Conservation (phyloP, 2,888 invertebrate species). For the Carcina quercana region DNA sequence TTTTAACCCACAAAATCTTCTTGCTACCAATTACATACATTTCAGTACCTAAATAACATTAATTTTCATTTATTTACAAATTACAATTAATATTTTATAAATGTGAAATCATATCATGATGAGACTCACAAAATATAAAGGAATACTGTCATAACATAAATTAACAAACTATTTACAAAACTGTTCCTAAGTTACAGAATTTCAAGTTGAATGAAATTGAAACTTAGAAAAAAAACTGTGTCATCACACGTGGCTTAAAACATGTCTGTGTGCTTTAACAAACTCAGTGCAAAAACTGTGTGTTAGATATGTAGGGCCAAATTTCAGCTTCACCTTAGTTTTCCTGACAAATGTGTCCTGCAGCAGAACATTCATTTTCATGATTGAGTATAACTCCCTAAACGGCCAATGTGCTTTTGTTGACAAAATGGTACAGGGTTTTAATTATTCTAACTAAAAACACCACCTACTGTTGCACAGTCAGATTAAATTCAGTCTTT, state of each 20-base stretch:
- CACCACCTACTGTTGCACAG: too few relatives aligned
- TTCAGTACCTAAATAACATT: too few relatives aligned
- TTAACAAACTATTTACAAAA: slow-evolving; percentile 51
- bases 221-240: slow-evolving; percentile 31
- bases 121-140: slow-evolving; percentile 20
- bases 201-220: slow-evolving; percentile 32
- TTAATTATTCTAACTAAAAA: background rate
- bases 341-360: too few relatives aligned
- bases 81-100: background rate
- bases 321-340: too few relatives aligned
- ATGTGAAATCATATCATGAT: background rate
- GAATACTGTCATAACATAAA: slow-evolving; percentile 64
- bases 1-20: too few relatives aligned
- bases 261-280: slow-evolving; percentile 11
- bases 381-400: too few relatives aligned
- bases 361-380: too few relatives aligned
- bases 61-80: slow-evolving; percentile 18
- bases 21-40: too few relatives aligned
- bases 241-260: slow-evolving; percentile 21
- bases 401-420: too few relatives aligned
- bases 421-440: too few relatives aligned
- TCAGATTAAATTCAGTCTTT: slow-evolving; percentile 16
- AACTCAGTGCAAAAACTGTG: too few relatives aligned
- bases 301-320: too few relatives aligned
- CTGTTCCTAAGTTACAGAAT: slow-evolving; percentile 34